These are phyloP conservation scores for Thinocorus orbignyianus DNA, from an alignment of 2,113 vertebrate genomes.

Conservation along the genomic window DNA sequence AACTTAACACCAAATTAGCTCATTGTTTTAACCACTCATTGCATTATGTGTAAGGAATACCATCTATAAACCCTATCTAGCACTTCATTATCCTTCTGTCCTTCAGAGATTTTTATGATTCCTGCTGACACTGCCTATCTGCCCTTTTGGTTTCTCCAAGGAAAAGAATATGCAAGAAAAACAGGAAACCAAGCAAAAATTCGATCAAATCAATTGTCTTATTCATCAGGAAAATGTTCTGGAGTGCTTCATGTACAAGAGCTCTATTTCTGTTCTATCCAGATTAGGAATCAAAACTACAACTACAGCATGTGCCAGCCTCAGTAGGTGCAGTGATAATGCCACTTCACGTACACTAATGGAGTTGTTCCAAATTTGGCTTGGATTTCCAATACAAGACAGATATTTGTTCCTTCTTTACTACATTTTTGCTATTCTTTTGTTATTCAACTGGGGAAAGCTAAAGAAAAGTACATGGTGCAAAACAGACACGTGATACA, in stretches of 20 bases:
- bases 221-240: not conserved
- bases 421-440: not conserved
- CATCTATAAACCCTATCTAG: not conserved
- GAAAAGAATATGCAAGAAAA: not conserved
- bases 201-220: not conserved
- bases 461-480: not conserved
- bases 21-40: not conserved
- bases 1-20: not conserved
- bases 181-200: not conserved
- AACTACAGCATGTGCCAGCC: not conserved
- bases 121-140: not conserved
- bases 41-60: not conserved
- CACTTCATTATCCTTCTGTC: not conserved
- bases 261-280: not conserved
- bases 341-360: not conserved
- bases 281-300: not conserved
- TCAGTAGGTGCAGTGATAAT: not conserved
- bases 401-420: not conserved
- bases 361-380: not conserved
- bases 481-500: accelerated
- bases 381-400: not conserved
- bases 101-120: not conserved
- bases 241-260: not conserved
- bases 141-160: not conserved
- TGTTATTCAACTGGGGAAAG: not conserved